These are phyloP conservation scores for Tyria jacobaeae DNA, from an alignment of 2,888 invertebrate genomes.

Conservation along the genomic window DNA sequence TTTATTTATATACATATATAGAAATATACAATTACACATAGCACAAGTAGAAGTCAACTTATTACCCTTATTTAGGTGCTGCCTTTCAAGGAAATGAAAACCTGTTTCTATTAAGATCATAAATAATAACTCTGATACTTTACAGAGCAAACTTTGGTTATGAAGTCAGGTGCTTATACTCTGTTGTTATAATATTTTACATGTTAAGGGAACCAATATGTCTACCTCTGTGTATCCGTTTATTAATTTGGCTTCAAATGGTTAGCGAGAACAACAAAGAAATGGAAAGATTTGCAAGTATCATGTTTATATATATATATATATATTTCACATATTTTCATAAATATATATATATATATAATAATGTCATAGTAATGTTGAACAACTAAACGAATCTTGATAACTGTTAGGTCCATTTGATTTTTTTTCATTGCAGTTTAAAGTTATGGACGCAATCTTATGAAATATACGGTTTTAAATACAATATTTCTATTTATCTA, in stretches of 20 bases:
- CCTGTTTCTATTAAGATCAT: constrained; percentile 28
- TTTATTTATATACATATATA: too few species aligned
- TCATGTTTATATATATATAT: too few species aligned
- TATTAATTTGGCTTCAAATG: neutral
- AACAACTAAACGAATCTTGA: too few species aligned
- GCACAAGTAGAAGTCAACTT: neutral
- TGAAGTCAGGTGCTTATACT: constrained; percentile 33
- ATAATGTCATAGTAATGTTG: too few species aligned
- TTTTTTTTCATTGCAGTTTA: too few species aligned
- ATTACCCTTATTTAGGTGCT: neutral
- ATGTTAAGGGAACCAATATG: neutral
- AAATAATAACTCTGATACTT: constrained; percentile 36
- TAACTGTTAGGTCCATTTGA: too few species aligned
- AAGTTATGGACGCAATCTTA: too few species aligned
- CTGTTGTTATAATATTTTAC: constrained; percentile 16
- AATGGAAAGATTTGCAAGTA: neutral
- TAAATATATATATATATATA: too few species aligned
- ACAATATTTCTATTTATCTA: too few species aligned
- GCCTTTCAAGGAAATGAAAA: constrained; percentile 3
- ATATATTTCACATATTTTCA: too few species aligned
- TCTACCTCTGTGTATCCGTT: neutral
- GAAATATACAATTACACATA: too few species aligned
- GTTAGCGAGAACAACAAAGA: neutral
- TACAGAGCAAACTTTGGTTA: constrained; percentile 12
- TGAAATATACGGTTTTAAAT: too few species aligned